phyloP scores from a whole-genome alignment of 1,140 invertebrate genomes.

The Achatina immaculata region DNA sequence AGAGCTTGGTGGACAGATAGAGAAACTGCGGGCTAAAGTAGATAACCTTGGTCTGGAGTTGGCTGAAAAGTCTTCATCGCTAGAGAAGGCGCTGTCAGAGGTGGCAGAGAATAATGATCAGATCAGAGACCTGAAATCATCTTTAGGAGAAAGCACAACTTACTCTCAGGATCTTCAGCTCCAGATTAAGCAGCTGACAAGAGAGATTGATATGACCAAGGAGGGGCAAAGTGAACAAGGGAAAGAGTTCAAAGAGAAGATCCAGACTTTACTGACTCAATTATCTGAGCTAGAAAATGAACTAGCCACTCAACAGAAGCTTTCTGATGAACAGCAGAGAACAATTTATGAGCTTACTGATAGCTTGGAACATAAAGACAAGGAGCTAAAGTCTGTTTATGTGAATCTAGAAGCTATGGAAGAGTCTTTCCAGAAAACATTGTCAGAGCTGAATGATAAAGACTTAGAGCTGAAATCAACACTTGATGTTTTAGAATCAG shows the following conservation, averaged over 20 bases:
- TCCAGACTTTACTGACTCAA: slow-evolving; percentile 48
- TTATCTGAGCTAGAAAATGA: slow-evolving; percentile 54
- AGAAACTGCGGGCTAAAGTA: not conserved
- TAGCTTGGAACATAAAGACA: slow-evolving; percentile 7
- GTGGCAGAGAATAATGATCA: not conserved
- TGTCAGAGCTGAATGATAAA: slow-evolving; percentile 1
- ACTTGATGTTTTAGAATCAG: not conserved
- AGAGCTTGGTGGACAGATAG: slow-evolving; percentile 7
- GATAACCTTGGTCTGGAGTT: not conserved
- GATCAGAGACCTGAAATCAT: slow-evolving; percentile 14
- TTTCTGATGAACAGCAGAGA: slow-evolving; percentile 14
- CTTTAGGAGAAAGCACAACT: slow-evolving; percentile 25
- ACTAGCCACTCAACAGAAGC: slow-evolving; percentile 43
- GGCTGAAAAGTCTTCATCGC: slow-evolving; percentile 34
- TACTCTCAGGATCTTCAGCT: slow-evolving; percentile 39
- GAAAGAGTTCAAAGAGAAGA: slow-evolving; percentile 47
- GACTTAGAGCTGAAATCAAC: not conserved
- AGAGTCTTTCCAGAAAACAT: not conserved
- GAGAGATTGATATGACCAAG: slow-evolving; percentile 44
- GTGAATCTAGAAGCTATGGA: not conserved
- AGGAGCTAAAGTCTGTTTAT: not conserved
- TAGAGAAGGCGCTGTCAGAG: slow-evolving; percentile 4
- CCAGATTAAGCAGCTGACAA: slow-evolving; percentile 41
- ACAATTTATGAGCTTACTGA: not conserved
- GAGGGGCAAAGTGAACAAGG: slow-evolving; percentile 50